These are phyloP conservation scores for Bradypus variegatus DNA, from an alignment of 2,797 vertebrate species.

Conservation along the genomic window DNA sequence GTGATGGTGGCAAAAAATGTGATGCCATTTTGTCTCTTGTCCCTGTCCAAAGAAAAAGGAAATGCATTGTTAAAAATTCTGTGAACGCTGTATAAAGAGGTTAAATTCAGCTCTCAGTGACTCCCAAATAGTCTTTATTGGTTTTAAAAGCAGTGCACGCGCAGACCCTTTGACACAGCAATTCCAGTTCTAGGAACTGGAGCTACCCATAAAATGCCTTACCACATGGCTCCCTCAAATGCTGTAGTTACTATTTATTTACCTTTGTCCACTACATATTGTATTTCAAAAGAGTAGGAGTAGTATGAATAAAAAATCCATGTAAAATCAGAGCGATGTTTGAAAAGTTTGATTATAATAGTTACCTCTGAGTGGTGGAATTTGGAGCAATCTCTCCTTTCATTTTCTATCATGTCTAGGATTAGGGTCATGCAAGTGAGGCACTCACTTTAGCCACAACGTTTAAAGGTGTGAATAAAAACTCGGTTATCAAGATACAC, in stretches of 20 bases:
- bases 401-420: background rate
- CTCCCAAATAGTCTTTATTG: background rate
- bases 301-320: background rate
- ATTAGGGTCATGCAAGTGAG: background rate
- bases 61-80: background rate
- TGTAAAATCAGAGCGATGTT: background rate
- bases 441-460: background rate
- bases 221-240: background rate
- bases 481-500: background rate
- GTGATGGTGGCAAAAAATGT: background rate
- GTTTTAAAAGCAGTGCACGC: background rate
- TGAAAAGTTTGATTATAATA: background rate
- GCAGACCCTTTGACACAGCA: background rate
- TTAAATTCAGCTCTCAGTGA: background rate
- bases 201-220: background rate
- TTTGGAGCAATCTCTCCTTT: background rate
- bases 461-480: background rate
- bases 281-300: background rate
- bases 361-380: background rate
- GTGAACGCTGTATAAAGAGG: background rate
- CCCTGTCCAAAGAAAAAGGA: constrained; percentile 47
- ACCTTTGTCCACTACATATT: too few relatives aligned
- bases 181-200: background rate
- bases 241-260: background rate
- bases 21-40: constrained; percentile 46